Conservation (phyloP, 2,113 vertebrate species). For the Amphilophus citrinellus region DNA sequence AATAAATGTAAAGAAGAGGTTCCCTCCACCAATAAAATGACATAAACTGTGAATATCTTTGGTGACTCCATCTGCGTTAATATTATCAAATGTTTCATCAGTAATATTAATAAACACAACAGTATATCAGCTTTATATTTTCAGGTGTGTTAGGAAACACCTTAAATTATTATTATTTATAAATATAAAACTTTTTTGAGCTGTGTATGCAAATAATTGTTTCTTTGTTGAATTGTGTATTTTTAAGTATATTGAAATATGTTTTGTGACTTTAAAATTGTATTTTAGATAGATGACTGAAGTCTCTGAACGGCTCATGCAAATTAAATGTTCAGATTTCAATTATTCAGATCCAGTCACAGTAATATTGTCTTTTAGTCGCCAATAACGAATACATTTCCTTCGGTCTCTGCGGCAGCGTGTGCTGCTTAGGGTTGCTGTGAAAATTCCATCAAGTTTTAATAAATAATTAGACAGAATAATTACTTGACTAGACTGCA, state of each 20-base stretch:
- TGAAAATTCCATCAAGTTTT: conserved; percentile 55
- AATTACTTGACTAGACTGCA: conserved; percentile 62
- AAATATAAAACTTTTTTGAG: background rate
- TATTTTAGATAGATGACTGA: background rate
- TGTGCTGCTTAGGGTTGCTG: conserved; percentile 14
- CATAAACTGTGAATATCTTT: background rate
- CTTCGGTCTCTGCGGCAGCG: conserved; percentile 9
- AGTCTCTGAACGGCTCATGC: background rate
- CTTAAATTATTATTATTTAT: background rate
- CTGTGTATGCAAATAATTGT: background rate
- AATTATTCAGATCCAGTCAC: conserved; percentile 26
- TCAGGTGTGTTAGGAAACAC: background rate
- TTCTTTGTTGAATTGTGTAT: background rate
- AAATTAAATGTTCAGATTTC: background rate
- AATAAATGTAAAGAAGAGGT: background rate
- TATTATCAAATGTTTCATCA: background rate
- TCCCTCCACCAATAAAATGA: background rate
- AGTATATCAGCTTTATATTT: too few relatives aligned
- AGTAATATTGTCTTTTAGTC: conserved; percentile 15
- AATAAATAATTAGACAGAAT: conserved; percentile 56
- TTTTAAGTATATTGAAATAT: background rate
- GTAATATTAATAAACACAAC: background rate
- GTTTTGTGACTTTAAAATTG: background rate
- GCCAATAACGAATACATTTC: conserved; percentile 20
- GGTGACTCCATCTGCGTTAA: background rate